Evolutionary conservation across 2,888 invertebrate species (phyloP), one percentile per base, ranked within the genome.

Genomic region (Theristus sp.): DNA sequence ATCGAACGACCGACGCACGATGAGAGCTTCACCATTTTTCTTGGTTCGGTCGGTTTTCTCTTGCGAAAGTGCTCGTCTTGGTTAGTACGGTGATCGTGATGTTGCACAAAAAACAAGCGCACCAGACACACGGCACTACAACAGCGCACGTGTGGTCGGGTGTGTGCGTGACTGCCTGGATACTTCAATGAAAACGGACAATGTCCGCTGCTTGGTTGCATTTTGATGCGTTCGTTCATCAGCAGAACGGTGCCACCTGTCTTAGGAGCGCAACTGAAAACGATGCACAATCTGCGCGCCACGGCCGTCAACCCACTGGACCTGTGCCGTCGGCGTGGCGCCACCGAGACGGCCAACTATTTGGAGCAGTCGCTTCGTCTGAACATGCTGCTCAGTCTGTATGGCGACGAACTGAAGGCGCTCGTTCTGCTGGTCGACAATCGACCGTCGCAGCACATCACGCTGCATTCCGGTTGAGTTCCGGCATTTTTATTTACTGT

Each of bases 241-340:
- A 38, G 6, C 38, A 38, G 38, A 13, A 17, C 38, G 38, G 17
- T 6, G 6, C 10, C 38, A 38, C 52, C 52, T 62, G 26, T n/a
- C 56, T 6, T 65, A 78, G 79, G 96, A 58, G 90, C 93, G 2
- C 98, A 98, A 78, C 82, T 96, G 75, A 98, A 98, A 76, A 93
- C 94, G 72, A 96, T 91, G 81, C 94, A 98, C 76, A 98, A 98
- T 76, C 85, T 96, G 64, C 81, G 96, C 60, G 84, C 98, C 64
- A 79, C 93, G 31, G 86, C 89, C 62, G 84, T 86, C 26, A 84
- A 88, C 76, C 82, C 60, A 22, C 30, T 68, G 17, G 57, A 46
- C n/a, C 63, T 66, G 24, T 29, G 62, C 3, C 62, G 63, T 27
- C 56, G 58, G 20, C 28, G 59, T 2, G 10, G 20, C 10, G 20